Conservation (phyloP, 2,797 vertebrate genomes). For the Lophius americanus region DNA sequence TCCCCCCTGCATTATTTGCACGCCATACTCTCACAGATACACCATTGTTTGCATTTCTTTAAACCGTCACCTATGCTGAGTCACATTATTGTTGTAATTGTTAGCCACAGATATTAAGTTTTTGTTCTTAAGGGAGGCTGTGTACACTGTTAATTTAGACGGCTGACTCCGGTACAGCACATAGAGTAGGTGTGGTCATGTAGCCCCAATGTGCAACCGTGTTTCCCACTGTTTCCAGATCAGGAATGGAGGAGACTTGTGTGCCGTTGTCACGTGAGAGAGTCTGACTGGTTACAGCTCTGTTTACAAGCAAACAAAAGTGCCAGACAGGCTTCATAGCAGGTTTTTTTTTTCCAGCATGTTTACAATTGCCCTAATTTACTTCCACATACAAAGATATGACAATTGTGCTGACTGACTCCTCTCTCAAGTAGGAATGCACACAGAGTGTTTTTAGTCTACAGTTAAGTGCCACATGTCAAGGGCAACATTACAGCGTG, state of each 20-base stretch:
- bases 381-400: constrained; percentile 60
- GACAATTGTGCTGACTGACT: constrained; percentile 58
- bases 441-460: constrained; percentile 47
- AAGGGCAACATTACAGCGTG: constrained; percentile 1
- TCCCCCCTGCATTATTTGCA: constrained; percentile 78
- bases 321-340: constrained; percentile 76
- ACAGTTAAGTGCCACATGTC: constrained; percentile 21
- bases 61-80: constrained; percentile 22
- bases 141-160: constrained; percentile 23
- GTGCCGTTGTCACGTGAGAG: constrained; percentile 50
- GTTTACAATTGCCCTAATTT: constrained; percentile 64
- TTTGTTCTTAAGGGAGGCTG: constrained; percentile 2
- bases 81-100: constrained; percentile 27
- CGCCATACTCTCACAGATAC: constrained; percentile 43
- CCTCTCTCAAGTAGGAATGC: constrained; percentile 31
- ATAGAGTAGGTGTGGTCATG: constrained; percentile 73
- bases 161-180: constrained; percentile 63
- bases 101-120: constrained; percentile 20
- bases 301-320: constrained; percentile 77
- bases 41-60: constrained; percentile 24
- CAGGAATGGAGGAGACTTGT: constrained; percentile 50
- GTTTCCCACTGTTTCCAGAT: constrained; percentile 63
- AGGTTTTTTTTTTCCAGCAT: constrained; percentile 11
- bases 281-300: constrained; percentile 53
- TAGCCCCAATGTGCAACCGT: constrained; percentile 44